Base-by-base conservation (phyloP, 2,888 invertebrate genomes). In the Drosophila pegasa region DNA sequence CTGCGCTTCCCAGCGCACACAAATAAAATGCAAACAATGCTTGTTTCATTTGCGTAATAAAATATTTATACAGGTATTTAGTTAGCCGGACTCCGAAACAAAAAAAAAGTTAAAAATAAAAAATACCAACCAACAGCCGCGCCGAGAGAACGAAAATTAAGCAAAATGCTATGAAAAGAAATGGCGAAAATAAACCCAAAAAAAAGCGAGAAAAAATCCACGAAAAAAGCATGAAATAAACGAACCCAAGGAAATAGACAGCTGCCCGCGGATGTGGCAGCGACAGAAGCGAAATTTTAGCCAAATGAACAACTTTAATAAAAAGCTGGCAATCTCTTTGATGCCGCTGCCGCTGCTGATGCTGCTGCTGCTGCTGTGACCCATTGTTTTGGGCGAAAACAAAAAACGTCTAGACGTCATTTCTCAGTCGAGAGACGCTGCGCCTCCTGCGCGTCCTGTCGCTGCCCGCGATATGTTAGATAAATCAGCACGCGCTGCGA, bases 31-130 rank as follows among this genome's bases (percentile, higher is more conserved):
- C 87, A 83, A 83, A 87, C 83, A 83, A 81, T 78, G 85, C 87
- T 81, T 83, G 85, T 83, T 87, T 83, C 83, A 83, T 83, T 83
- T 83, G 85, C 82, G 87, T 87, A 83, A 81, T 83, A 83, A 83
- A 83, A 87, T 87, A 83, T 83, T 83, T 83, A 83, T 87, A 81
- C 85, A 83, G 83, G 87, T 83, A 87, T 83, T 83, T 83, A 87
- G 83, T 83, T 87, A 73, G 75, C 75, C 71, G 63, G 78, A 69
- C 80, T 56, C 56, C 55, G 62, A 63, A 71, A 66, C 59, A 61
- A 71, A 78, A 56, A 63, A 37, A 41, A 41, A 10, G n/a, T n/a
- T n/a, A n/a, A n/a, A 47, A 14, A 45, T 20, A 14, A 18, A 20
- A 59, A 59, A 61, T 27, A 22, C 12, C n/a, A n/a, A n/a, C n/a